These are phyloP conservation scores for Mobula hypostoma DNA, from an alignment of 2,113 vertebrate genomes.

Conservation along the genomic window DNA sequence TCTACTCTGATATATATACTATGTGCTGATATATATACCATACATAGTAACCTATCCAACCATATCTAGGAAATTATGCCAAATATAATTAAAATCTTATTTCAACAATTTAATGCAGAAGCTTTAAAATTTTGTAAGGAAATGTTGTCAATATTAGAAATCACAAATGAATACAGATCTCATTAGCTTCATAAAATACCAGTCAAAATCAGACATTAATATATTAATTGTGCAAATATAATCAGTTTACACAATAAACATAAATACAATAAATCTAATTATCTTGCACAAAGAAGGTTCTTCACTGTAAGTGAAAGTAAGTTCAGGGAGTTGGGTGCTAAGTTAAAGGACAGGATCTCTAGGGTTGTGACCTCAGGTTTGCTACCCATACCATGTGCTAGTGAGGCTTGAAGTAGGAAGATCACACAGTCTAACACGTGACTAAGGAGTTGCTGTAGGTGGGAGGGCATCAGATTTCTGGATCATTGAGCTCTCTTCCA, in stretches of 20 bases:
- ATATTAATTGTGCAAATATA: constrained; percentile 65
- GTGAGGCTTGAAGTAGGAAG: too few relatives aligned
- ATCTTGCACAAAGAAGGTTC: constrained; percentile 40
- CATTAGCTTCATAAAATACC: constrained; percentile 67
- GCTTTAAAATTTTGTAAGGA: constrained; percentile 60
- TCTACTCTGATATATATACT: constrained; percentile 73
- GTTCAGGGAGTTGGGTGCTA: too few relatives aligned
- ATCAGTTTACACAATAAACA: constrained; percentile 46
- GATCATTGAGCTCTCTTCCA: too few relatives aligned
- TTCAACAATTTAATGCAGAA: constrained; percentile 58
- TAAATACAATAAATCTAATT: constrained; percentile 66
- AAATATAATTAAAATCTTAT: constrained; percentile 71
- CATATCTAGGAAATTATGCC: constrained; percentile 61
- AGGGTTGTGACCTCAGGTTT: too few relatives aligned
- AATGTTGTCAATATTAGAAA: constrained; percentile 55
- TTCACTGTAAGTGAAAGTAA: too few relatives aligned
- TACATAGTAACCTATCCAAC: constrained; percentile 77
- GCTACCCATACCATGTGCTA: too few relatives aligned
- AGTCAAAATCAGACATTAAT: constrained; percentile 63
- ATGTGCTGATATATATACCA: constrained; percentile 69
- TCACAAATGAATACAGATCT: constrained; percentile 54
- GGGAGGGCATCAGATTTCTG: too few relatives aligned
- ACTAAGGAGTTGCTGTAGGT: too few relatives aligned
- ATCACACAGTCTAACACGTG: too few relatives aligned
- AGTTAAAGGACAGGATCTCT: too few relatives aligned